These are phyloP conservation scores for Butorides virescens DNA, from an alignment of 2,113 vertebrate genomes.

Conservation along the genomic window DNA sequence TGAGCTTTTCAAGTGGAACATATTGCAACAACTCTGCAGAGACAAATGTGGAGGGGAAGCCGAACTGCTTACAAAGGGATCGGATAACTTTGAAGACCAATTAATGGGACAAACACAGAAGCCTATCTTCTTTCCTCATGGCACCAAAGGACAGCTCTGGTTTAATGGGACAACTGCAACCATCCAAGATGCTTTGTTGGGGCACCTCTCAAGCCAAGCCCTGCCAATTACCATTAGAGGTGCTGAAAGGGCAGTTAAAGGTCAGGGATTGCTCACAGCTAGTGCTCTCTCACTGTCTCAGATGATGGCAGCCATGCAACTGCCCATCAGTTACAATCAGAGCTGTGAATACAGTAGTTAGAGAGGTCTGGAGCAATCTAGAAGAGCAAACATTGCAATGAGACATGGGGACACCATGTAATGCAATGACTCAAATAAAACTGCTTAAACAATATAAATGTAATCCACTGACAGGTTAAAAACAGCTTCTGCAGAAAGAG, in stretches of 20 bases:
- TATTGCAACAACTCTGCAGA: not conserved
- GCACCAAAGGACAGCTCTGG: not conserved
- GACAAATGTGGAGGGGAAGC: not conserved
- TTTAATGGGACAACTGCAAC: not conserved
- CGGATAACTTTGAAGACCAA: not conserved
- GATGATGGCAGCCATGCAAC: not conserved
- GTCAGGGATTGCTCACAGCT: not conserved
- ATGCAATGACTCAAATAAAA: not conserved
- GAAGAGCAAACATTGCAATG: not conserved
- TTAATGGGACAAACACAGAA: not conserved
- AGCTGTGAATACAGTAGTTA: not conserved
- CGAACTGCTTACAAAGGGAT: not conserved
- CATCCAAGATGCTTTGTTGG: not conserved
- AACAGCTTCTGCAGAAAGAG: not conserved
- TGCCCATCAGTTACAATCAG: not conserved
- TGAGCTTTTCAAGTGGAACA: not conserved
- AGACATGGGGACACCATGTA: not conserved
- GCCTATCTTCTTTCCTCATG: not conserved
- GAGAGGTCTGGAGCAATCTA: not conserved
- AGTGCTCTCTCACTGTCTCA: not conserved
- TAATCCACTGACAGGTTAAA: not conserved
- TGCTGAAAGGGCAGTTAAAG: not conserved
- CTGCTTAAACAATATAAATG: not conserved
- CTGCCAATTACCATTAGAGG: not conserved
- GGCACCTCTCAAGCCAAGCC: not conserved